A percentile compares a stretch with the other conserved stretches of the same genome.
Evolutionary conservation across 1,140 invertebrate species (phyloP).

Genomic region (Diorhabda elongata): DNA sequence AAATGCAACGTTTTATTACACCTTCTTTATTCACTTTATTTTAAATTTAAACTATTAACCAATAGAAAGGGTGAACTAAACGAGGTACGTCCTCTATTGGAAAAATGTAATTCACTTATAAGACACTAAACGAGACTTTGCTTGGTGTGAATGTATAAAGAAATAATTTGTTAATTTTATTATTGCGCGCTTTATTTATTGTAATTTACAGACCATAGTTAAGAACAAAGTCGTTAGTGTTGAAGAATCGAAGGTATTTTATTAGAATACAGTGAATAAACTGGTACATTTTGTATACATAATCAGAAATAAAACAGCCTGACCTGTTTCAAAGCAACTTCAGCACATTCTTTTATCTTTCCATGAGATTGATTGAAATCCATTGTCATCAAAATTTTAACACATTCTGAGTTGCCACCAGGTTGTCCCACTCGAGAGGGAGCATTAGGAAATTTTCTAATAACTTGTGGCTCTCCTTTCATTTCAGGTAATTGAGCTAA

Average conservation of each 20-base stretch:
- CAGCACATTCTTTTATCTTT: slow-evolving; percentile 45
- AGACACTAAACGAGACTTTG: background rate
- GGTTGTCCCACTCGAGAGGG: slow-evolving; percentile 40
- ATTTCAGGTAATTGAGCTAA: slow-evolving; percentile 44
- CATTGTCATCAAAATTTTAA: slow-evolving; percentile 39
- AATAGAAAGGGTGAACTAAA: too few relatives aligned
- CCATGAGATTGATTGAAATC: slow-evolving; percentile 44
- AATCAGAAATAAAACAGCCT: slow-evolving; percentile 13
- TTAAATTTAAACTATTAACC: too few relatives aligned
- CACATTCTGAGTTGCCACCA: slow-evolving; percentile 44
- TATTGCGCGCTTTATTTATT: slow-evolving; percentile 4
- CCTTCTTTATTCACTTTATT: too few relatives aligned
- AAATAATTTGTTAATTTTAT: slow-evolving; percentile 8
- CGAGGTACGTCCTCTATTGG: too few relatives aligned
- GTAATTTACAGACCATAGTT: background rate
- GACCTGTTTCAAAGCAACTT: slow-evolving; percentile 42
- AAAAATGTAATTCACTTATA: too few relatives aligned
- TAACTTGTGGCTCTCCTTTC: slow-evolving; percentile 39
- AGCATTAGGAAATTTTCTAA: slow-evolving; percentile 34
- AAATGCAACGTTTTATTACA: too few relatives aligned
- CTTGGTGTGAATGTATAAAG: background rate
- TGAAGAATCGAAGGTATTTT: background rate
- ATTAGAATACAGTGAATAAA: background rate
- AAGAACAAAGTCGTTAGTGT: background rate
- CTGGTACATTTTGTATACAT: background rate